Evolutionary conservation across 2,113 vertebrate genomes (phyloP).

Genomic region (Lophura nycthemera): DNA sequence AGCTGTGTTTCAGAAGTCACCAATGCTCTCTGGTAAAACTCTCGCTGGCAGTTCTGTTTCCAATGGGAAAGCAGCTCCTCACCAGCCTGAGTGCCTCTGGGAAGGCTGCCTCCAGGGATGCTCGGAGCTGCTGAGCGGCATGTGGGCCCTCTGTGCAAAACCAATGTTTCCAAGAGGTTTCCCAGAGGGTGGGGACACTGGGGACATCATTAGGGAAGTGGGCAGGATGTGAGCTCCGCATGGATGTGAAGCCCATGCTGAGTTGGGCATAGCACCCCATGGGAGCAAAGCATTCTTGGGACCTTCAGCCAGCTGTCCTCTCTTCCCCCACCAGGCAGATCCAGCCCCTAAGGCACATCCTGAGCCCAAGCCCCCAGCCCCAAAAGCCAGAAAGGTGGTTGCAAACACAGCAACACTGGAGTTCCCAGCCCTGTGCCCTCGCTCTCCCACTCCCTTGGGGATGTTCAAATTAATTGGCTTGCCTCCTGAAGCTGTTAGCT

Average conservation of each 20-base stretch:
- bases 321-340: rapidly evolving
- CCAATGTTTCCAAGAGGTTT: not conserved
- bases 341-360: not conserved
- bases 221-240: not conserved
- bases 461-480: slow-evolving; percentile 50
- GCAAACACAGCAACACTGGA: rapidly evolving
- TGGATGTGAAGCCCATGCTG: not conserved
- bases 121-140: not conserved
- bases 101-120: not conserved
- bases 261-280: rapidly evolving
- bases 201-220: slow-evolving; percentile 13
- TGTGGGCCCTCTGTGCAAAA: rapidly evolving
- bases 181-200: not conserved
- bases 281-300: not conserved
- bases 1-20: not conserved
- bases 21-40: not conserved
- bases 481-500: slow-evolving; percentile 39
- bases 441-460: slow-evolving; percentile 25
- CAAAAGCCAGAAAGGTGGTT: rapidly evolving
- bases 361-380: not conserved
- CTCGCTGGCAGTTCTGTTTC: not conserved
- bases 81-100: rapidly evolving
- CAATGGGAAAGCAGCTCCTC: not conserved
- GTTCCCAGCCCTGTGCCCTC: not conserved
- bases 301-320: not conserved